Evolutionary conservation across 1,140 invertebrate species (phyloP), one percentile per base, ranked within the genome.

Genomic region (Zaprionus vittiger): DNA sequence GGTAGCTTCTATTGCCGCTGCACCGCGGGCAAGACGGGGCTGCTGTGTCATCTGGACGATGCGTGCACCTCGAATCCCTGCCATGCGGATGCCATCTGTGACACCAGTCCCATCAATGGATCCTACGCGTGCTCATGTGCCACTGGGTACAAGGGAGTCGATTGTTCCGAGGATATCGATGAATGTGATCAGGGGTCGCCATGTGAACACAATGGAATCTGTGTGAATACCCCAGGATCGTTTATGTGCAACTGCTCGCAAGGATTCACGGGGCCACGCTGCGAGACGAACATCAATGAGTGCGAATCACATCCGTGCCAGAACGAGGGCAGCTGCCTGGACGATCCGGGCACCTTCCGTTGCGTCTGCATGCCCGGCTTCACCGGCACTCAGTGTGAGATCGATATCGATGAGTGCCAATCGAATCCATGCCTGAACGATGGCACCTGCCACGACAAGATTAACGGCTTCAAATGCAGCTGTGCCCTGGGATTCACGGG

Each of bases 301-400:
- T 99, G 98, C 93, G 97, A 98, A 92, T 97, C 97, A 4, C 97
- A 98, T 93, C 98, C 98, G 0, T 99, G 98, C 93, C 96, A 97
- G 83, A 98, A 98, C 92, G 97, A 98, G 81, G 98, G 98, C 57
- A 98, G 97, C 54, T 99, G 98, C 87, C 94, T 98, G 62, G 98
- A 99, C 85, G 97, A 98, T 94, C 96, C 97, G n/a, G 98, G 98
- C 5, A 98, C 97, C 5, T 98, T 98, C 93, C 94, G 97, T 79
- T 99, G 98, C 90, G 97, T 98, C 85, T 99, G 98, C 93, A 99
- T 99, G 98, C 98, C 98, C 92, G 98, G 97, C 62, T 98, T 97
- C 83, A 97, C 96, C 4, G 98, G 98, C 0, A 97, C 96, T 0
- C 97, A 98, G 84, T 98, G 98, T 92, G 97, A 98, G 93, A 96